Evolutionary conservation across 2,888 invertebrate species (phyloP).

Genomic region (Sesamia inferens): DNA sequence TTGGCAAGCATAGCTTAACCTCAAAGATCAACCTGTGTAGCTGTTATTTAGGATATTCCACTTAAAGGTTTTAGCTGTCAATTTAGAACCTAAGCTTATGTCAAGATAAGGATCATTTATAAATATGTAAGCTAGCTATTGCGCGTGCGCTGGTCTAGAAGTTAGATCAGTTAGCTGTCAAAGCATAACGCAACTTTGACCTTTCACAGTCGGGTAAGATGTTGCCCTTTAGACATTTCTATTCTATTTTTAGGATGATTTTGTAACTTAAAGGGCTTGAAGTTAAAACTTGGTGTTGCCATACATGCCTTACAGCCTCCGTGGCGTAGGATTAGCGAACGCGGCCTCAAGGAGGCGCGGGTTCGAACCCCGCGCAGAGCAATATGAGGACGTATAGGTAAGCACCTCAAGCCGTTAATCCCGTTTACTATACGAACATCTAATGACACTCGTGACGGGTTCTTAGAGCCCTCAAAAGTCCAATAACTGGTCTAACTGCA

Average conservation of each 20-base stretch:
- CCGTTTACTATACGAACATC: no score
- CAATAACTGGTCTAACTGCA: no score
- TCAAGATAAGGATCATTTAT: not conserved
- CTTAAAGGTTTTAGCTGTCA: slow-evolving; percentile 19
- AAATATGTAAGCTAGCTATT: not conserved
- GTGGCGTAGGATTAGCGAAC: no score
- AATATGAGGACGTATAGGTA: no score
- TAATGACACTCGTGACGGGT: no score
- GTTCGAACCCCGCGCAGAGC: no score
- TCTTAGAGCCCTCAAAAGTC: no score
- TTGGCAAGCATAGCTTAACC: not conserved
- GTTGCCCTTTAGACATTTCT: slow-evolving; percentile 32
- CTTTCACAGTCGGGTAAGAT: slow-evolving; percentile 18
- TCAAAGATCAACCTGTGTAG: not conserved
- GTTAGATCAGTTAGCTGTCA: slow-evolving; percentile 28
- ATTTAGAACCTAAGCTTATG: slow-evolving; percentile 6
- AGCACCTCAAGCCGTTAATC: no score
- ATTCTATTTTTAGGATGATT: slow-evolving; percentile 10
- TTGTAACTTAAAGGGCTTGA: slow-evolving; percentile 14
- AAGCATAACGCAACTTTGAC: slow-evolving; percentile 33
- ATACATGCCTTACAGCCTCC: not conserved
- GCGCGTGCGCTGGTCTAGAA: slow-evolving; percentile 7
- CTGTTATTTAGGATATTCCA: not conserved
- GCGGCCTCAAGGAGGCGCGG: no score
- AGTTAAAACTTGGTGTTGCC: not conserved